Evolutionary conservation across 2,797 vertebrate species (phyloP).

Genomic region (Phyllotis vaccarum): DNA sequence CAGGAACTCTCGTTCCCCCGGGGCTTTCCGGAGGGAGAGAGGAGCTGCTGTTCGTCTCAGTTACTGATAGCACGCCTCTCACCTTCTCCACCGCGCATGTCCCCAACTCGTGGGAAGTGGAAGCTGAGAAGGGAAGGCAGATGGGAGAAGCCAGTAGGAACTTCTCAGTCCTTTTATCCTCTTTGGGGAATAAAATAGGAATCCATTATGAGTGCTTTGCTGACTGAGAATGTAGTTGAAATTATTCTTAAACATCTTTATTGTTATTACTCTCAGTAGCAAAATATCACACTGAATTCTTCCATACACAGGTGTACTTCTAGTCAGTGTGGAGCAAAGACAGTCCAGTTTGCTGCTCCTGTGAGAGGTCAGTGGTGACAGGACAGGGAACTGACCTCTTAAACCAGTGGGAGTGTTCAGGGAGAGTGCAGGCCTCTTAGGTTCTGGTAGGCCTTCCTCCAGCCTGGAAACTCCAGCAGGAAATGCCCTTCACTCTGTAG

Average conservation of each 20-base stretch:
- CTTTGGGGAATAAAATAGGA: slow-evolving; percentile 88
- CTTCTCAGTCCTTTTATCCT: slow-evolving; percentile 88
- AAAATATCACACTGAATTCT: slow-evolving; percentile 90
- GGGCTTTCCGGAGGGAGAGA: slow-evolving; percentile 88
- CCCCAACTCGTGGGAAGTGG: slow-evolving; percentile 88
- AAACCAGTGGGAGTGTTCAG: slow-evolving; percentile 82
- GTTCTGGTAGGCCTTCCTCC: slow-evolving; percentile 78
- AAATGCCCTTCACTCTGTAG: slow-evolving; percentile 85
- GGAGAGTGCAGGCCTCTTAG: slow-evolving; percentile 82
- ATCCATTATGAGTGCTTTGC: slow-evolving; percentile 91
- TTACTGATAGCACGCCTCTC: slow-evolving; percentile 88
- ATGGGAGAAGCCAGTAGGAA: slow-evolving; percentile 89
- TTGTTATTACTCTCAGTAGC: slow-evolving; percentile 88
- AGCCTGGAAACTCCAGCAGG: slow-evolving; percentile 85
- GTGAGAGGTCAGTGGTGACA: slow-evolving; percentile 82
- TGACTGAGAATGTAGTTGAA: slow-evolving; percentile 91
- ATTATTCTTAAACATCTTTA: slow-evolving; percentile 89
- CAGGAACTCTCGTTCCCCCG: slow-evolving; percentile 87
- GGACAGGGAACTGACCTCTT: slow-evolving; percentile 82
- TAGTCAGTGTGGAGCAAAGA: slow-evolving; percentile 89
- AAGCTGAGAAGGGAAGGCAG: slow-evolving; percentile 88
- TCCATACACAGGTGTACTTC: slow-evolving; percentile 87
- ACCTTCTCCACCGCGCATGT: slow-evolving; percentile 90
- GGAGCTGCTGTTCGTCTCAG: slow-evolving; percentile 89
- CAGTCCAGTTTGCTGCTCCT: slow-evolving; percentile 84